Evolutionary conservation across 2,888 invertebrate genomes (phyloP), one percentile per base, ranked within the genome.

Genomic region (Macrosiphum euphorbiae): DNA sequence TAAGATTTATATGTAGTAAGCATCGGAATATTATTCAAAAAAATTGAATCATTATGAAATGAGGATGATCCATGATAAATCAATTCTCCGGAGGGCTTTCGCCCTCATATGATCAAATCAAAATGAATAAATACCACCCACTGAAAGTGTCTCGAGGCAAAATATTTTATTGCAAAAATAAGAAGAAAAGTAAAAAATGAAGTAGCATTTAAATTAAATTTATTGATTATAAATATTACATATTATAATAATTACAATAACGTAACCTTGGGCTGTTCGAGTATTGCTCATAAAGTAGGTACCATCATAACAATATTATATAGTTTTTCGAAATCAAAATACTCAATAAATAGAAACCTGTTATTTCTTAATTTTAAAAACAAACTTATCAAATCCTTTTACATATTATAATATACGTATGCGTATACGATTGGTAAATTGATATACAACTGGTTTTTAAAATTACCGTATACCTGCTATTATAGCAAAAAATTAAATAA

Each of bases 301-400:
- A 44, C 85, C 41, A 85, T 85, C 85, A 44, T 26, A n/a, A 10
- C 52, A 78, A 78, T 88, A 88, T 58, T 88, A 55, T 88, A 55
- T 55, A 55, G 20, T 78, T 78, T 78, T 35, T 78, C 78, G 78
- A 78, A 91, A 86, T 58, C 10, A 11, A 91, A 91, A 91, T 87
- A 88, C 28, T 92, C 28, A 50, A 52, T 52, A 50, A 50, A 41
- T 24, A 88, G 3, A 88, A 92, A 92, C 92, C 67, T 88, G 88
- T 92, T 92, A 92, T 92, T 92, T 78, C 92, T 92, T 78, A 55
- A 88, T 92, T 88, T 88, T 24, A 78, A 88, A 88, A 92, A 92
- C 88, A 88, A 88, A 92, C 52, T 3, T 78, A 41, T 78, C 52
- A 41, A 67, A 41, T 87, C 26, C n/a, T 92, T 50, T 86, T 47